phyloP scores from a whole-genome alignment of 2,888 invertebrate genomes.

The Zele albiditarsus region DNA sequence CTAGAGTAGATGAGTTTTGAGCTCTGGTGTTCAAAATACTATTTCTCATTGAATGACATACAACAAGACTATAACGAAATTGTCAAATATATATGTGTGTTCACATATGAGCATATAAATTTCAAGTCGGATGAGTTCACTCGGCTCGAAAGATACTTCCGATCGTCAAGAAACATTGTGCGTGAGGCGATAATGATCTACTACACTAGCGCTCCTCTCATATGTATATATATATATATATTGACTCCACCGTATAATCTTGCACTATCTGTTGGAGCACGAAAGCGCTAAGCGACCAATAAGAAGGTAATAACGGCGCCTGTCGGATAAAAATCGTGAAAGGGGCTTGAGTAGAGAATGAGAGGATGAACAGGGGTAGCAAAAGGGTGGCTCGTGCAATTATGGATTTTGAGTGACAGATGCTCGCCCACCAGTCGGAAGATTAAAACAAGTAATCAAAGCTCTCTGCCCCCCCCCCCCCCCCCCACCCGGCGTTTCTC shows the following conservation, averaged over 20 bases:
- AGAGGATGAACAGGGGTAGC: conserved; percentile 36
- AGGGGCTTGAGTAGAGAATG: conserved; percentile 22
- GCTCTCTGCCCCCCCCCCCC: conserved; percentile 54
- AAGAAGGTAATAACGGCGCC: conserved; percentile 59
- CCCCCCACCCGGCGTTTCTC: conserved; percentile 44
- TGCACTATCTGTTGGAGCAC: conserved; percentile 40
- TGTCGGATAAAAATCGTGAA: conserved; percentile 15
- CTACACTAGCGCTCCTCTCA: conserved; percentile 29
- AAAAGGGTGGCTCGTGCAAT: conserved; percentile 68
- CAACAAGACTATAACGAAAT: no score
- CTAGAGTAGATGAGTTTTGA: no score
- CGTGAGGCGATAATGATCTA: conserved; percentile 33
- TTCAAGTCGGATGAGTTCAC: not conserved
- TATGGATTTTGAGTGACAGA: conserved; percentile 73
- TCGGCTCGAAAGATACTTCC: conserved; percentile 12
- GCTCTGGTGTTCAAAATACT: no score
- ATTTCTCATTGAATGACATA: no score
- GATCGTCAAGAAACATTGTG: conserved; percentile 26
- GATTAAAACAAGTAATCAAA: conserved; percentile 74
- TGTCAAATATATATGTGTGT: no score
- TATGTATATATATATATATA: conserved; percentile 33
- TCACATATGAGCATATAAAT: conserved; percentile 24
- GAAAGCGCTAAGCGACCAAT: conserved; percentile 61
- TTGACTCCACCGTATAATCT: not conserved
- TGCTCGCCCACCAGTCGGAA: conserved; percentile 72